phyloP scores from a whole-genome alignment of 2,888 invertebrate genomes.

The Candidula unifasciata region DNA sequence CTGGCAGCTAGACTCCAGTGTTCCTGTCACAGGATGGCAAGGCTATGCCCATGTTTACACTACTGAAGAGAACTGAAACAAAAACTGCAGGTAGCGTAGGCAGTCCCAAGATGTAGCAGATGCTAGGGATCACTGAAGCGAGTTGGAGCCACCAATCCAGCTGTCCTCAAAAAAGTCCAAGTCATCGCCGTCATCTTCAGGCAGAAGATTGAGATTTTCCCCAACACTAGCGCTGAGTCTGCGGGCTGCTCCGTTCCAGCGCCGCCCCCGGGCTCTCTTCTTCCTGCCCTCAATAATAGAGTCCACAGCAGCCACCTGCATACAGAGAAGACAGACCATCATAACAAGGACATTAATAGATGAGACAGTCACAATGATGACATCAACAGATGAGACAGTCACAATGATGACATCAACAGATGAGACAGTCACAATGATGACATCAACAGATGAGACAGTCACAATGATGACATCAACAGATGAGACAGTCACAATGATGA shows the following conservation, averaged over 20 bases:
- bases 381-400: too few relatives aligned
- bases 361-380: too few relatives aligned
- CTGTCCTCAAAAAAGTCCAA: slow-evolving; percentile 56
- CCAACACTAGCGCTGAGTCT: slow-evolving; percentile 58
- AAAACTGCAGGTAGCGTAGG: neutral
- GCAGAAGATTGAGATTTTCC: slow-evolving; percentile 56
- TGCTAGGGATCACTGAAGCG: neutral
- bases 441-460: too few relatives aligned
- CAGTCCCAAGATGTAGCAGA: neutral
- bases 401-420: too few relatives aligned
- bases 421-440: too few relatives aligned
- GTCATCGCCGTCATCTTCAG: slow-evolving; percentile 54
- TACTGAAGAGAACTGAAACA: neutral
- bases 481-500: too few relatives aligned
- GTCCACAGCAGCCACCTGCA: slow-evolving; percentile 56
- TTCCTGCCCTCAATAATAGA: slow-evolving; percentile 56
- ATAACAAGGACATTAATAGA: too few relatives aligned
- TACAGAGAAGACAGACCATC: neutral
- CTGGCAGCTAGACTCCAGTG: too few relatives aligned
- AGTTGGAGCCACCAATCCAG: slow-evolving; percentile 53
- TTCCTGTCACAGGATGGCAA: too few relatives aligned
- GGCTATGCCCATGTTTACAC: too few relatives aligned
- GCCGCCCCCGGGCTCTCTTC: slow-evolving; percentile 54
- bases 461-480: too few relatives aligned
- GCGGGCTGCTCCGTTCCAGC: slow-evolving; percentile 53